These are phyloP conservation scores for Anoplius nigerrimus DNA, from an alignment of 2,888 invertebrate genomes.

Conservation along the genomic window DNA sequence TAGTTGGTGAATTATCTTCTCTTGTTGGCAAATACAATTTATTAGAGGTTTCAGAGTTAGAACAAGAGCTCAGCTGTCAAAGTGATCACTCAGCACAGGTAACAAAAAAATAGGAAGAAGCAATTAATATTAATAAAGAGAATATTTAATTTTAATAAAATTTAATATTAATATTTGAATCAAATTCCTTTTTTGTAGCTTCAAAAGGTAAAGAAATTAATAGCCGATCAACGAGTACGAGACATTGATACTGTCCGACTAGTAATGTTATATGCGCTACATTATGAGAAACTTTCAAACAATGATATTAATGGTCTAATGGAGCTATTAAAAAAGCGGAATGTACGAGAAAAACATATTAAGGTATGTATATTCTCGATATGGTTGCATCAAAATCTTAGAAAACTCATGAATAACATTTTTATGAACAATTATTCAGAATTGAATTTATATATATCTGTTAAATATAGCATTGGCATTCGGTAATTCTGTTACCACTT, in stretches of 20 bases:
- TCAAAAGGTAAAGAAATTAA: conserved; percentile 82
- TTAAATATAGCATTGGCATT: too few species aligned
- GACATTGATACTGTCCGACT: conserved; percentile 90
- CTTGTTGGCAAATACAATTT: conserved; percentile 86
- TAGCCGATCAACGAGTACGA: conserved; percentile 84
- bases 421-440: too few species aligned
- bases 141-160: background rate
- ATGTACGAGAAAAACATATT: conserved; percentile 80
- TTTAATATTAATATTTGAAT: background rate
- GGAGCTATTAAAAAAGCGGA: conserved; percentile 83
- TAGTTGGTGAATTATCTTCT: conserved; percentile 95
- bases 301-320: conserved; percentile 88
- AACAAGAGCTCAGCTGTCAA: conserved; percentile 95
- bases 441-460: too few species aligned
- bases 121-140: background rate
- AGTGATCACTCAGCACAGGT: conserved; percentile 87
- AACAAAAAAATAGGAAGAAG: background rate
- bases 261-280: conserved; percentile 93
- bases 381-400: background rate
- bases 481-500: too few species aligned
- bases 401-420: too few species aligned
- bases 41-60: conserved; percentile 93
- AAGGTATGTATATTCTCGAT: conserved; percentile 61
- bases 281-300: conserved; percentile 93
- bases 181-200: conserved; percentile 51